Conservation (phyloP, 2,797 vertebrate genomes). For the Hemibagrus guttatus region DNA sequence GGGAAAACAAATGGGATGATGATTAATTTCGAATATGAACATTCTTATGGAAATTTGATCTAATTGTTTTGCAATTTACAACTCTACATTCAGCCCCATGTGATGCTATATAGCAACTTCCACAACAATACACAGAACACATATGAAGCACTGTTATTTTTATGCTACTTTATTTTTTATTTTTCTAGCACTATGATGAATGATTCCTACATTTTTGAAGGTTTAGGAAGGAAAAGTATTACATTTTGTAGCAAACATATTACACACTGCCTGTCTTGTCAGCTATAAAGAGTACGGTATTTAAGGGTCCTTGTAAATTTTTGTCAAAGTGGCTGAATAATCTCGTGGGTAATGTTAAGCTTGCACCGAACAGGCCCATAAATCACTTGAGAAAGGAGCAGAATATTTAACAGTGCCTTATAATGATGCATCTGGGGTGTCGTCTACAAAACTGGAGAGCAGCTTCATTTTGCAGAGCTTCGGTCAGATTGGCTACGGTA, state of each 20-base stretch:
- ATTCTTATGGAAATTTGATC: neutral
- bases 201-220: conserved; percentile 15
- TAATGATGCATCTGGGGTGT: conserved; percentile 47
- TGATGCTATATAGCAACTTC: neutral
- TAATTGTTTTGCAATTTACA: neutral
- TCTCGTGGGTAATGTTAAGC: conserved; percentile 37
- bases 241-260: conserved; percentile 22
- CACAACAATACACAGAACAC: neutral
- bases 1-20: no score
- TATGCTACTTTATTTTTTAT: neutral
- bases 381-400: conserved; percentile 48
- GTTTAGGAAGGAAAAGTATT: conserved; percentile 10
- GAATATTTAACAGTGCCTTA: conserved; percentile 46
- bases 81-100: neutral
- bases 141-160: neutral
- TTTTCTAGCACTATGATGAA: conserved; percentile 10
- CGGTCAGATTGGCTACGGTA: conserved; percentile 2
- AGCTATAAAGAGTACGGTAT: conserved; percentile 24
- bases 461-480: conserved; percentile 23
- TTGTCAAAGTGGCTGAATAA: conserved; percentile 43
- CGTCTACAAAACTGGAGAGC: conserved; percentile 16
- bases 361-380: conserved; percentile 44
- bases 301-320: conserved; percentile 34
- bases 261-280: conserved; percentile 31
- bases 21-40: no score